These are phyloP conservation scores for Lepeophtheirus nordmannii DNA, from an alignment of 2,888 invertebrate genomes.

Conservation along the genomic window DNA sequence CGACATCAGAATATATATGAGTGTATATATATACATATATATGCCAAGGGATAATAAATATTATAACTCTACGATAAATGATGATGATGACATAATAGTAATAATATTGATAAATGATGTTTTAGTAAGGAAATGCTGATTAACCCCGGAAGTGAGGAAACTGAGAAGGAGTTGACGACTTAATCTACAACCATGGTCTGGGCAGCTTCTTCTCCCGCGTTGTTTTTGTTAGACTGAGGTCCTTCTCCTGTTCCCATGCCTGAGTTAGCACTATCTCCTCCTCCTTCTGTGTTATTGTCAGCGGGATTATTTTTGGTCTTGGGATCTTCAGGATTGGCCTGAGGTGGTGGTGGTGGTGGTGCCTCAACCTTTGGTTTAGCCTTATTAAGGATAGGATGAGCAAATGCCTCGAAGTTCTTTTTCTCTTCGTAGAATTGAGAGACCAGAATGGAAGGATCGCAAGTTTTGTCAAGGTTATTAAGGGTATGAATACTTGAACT, in stretches of 20 bases:
- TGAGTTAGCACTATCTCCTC: no score
- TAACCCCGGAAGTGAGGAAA: no score
- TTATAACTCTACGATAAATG: no score
- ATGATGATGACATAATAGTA: no score
- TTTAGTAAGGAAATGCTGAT: no score
- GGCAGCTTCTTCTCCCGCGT: background rate
- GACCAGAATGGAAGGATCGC: constrained; percentile 57
- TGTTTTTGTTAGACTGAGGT: background rate
- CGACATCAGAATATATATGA: no score
- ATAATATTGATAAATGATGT: no score
- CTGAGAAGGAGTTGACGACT: background rate
- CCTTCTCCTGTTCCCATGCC: no score
- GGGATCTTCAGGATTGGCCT: background rate
- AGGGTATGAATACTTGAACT: constrained; percentile 56
- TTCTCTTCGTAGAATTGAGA: constrained; percentile 18
- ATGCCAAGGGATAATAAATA: no score
- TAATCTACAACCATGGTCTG: background rate
- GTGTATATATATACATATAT: no score
- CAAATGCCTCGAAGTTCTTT: constrained; percentile 39
- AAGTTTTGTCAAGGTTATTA: constrained; percentile 48
- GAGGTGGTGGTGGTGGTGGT: background rate
- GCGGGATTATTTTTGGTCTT: background rate
- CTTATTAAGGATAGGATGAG: constrained; percentile 63
- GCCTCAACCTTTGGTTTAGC: constrained; percentile 57
- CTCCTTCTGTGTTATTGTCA: no score